Conservation (phyloP, 2,888 invertebrate species). For the Silvanus unidentatus region DNA sequence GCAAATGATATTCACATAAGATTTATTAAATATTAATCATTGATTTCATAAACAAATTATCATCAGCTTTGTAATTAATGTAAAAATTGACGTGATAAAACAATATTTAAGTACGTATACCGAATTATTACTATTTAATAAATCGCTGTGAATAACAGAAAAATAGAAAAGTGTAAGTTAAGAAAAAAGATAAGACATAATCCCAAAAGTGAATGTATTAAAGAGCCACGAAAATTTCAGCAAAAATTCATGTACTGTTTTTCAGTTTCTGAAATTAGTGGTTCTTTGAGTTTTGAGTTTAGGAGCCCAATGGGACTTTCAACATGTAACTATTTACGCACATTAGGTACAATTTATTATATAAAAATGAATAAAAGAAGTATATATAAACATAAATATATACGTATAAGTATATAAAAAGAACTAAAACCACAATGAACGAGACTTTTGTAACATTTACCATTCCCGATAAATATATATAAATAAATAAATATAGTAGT, state of each 20-base stretch:
- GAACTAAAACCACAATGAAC: constrained; percentile 29
- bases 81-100: constrained; percentile 11
- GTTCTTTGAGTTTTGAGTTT: constrained; percentile 11
- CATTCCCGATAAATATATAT: constrained; percentile 34
- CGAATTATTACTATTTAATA: constrained; percentile 14
- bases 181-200: too few species aligned
- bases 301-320: constrained; percentile 31
- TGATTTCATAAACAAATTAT: too few species aligned
- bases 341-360: constrained; percentile 39
- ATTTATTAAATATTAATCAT: constrained; percentile 14
- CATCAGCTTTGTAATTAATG: too few species aligned
- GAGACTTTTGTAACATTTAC: constrained; percentile 43
- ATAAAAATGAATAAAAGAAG: constrained; percentile 17
- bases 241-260: not conserved
- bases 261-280: not conserved
- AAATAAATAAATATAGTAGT: constrained; percentile 38
- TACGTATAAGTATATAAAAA: constrained; percentile 7
- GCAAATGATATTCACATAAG: constrained; percentile 10
- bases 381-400: constrained; percentile 4
- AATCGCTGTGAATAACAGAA: constrained; percentile 12
- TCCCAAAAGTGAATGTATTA: not conserved
- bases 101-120: constrained; percentile 12
- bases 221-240: not conserved
- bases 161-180: constrained; percentile 1
- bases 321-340: constrained; percentile 36